Evolutionary conservation across 2,888 invertebrate species (phyloP).

Genomic region (Troides helena): DNA sequence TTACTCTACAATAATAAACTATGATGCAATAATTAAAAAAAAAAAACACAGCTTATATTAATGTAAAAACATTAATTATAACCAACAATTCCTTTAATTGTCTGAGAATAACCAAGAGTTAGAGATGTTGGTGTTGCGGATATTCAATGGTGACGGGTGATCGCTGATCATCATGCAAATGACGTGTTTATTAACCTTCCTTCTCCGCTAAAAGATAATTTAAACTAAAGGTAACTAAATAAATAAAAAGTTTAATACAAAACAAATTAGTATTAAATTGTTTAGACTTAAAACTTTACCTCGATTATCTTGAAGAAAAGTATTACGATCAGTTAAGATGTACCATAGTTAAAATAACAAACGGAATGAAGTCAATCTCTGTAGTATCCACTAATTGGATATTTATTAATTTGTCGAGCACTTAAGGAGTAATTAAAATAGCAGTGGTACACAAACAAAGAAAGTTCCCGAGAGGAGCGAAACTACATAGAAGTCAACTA

Average conservation of each 20-base stretch:
- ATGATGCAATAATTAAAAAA: not conserved
- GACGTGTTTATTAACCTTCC: too few species aligned
- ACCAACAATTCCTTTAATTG: too few species aligned
- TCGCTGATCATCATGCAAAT: too few species aligned
- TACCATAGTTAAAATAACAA: not conserved
- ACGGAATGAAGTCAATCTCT: slow-evolving; percentile 13
- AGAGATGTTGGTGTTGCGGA: too few species aligned
- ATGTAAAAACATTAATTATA: too few species aligned
- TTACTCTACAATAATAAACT: slow-evolving; percentile 1
- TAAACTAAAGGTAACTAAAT: too few species aligned
- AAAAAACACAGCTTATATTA: not conserved
- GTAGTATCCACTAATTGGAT: slow-evolving; percentile 22
- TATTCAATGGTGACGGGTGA: too few species aligned
- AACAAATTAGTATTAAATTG: too few species aligned
- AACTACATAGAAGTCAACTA: slow-evolving; percentile 62
- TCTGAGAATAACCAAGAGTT: too few species aligned
- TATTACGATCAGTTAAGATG: not conserved
- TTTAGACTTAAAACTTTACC: not conserved
- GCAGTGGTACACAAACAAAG: slow-evolving; percentile 65
- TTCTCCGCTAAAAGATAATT: too few species aligned
- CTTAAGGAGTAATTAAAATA: slow-evolving; percentile 60
- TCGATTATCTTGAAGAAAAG: not conserved
- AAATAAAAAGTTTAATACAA: too few species aligned
- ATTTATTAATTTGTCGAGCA: slow-evolving; percentile 53
- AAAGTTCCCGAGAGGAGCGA: slow-evolving; percentile 54